A percentile compares a stretch with the other conserved stretches of the same genome.
Conservation (phyloP, 2,888 invertebrate genomes). For the Nomada fucata region DNA sequence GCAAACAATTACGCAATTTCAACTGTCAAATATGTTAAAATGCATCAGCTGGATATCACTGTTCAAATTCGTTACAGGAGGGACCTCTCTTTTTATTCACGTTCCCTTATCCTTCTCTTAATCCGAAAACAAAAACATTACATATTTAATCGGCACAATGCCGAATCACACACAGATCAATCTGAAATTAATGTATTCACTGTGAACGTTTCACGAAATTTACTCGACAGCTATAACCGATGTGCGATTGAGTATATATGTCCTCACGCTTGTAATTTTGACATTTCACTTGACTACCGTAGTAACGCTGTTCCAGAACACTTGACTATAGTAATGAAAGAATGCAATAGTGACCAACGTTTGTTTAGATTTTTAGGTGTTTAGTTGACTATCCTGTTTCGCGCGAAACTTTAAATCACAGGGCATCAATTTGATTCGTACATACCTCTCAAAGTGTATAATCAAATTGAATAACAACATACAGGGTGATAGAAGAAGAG, state of each 20-base stretch:
- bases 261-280: slow-evolving; percentile 48
- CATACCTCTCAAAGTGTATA: not conserved
- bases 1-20: slow-evolving; percentile 65
- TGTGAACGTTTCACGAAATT: slow-evolving; percentile 33
- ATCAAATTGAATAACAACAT: not conserved
- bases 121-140: slow-evolving; percentile 17
- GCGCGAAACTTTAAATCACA: slow-evolving; percentile 13
- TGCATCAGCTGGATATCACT: slow-evolving; percentile 71
- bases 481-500: not conserved
- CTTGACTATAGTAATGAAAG: slow-evolving; percentile 24
- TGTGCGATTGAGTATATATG: slow-evolving; percentile 39
- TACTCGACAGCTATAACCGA: slow-evolving; percentile 21
- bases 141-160: slow-evolving; percentile 12
- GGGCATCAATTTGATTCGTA: not conserved
- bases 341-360: slow-evolving; percentile 8
- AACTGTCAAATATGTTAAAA: slow-evolving; percentile 75
- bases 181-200: slow-evolving; percentile 23
- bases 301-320: slow-evolving; percentile 52
- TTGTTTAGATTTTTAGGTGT: slow-evolving; percentile 1
- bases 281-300: slow-evolving; percentile 67
- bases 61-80: slow-evolving; percentile 28
- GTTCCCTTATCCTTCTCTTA: slow-evolving; percentile 5
- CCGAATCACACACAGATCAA: slow-evolving; percentile 19
- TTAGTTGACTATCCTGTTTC: slow-evolving; percentile 8
- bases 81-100: slow-evolving; percentile 15